Evolutionary conservation across 1,140 invertebrate species (phyloP).

Genomic region (Drosophila ercepeae): DNA sequence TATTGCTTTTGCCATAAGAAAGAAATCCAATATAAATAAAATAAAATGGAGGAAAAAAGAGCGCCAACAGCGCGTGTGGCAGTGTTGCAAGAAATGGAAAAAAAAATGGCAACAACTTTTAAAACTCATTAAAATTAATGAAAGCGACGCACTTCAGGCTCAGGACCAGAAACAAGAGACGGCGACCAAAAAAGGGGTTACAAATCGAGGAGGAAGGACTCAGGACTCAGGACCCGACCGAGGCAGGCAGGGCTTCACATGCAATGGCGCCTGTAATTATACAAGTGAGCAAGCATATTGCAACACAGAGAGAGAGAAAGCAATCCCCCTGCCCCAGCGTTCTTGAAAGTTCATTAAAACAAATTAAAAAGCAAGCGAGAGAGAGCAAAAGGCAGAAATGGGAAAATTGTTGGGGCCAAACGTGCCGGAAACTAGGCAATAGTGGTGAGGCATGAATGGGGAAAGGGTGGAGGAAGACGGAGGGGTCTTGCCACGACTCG

Average conservation of each 20-base stretch:
- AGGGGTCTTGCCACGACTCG: not conserved
- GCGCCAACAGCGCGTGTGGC: too few species aligned
- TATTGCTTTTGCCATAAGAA: too few species aligned
- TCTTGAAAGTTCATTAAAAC: slow-evolving; percentile 80
- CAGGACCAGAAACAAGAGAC: slow-evolving; percentile 33
- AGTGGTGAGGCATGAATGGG: not conserved
- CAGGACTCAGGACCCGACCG: too few species aligned
- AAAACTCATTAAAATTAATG: slow-evolving; percentile 82
- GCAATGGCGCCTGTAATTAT: slow-evolving; percentile 79
- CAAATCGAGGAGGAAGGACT: too few species aligned
- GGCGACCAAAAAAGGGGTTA: not conserved
- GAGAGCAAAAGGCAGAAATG: slow-evolving; percentile 63
- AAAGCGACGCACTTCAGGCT: slow-evolving; percentile 75
- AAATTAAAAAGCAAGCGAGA: slow-evolving; percentile 75
- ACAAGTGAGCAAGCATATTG: slow-evolving; percentile 79
- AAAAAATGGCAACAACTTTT: slow-evolving; percentile 78
- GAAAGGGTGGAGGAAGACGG: not conserved
- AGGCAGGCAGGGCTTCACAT: slow-evolving; percentile 37
- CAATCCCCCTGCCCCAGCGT: slow-evolving; percentile 1
- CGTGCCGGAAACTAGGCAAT: slow-evolving; percentile 71
- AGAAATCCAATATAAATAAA: too few species aligned
- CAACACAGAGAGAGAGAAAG: slow-evolving; percentile 27
- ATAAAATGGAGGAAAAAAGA: too few species aligned
- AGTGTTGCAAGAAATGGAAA: too few species aligned
- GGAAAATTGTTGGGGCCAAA: slow-evolving; percentile 61